Base-by-base conservation (phyloP, 53 echinoderm and acorn worm genomes). In the Temnopleurus reevesii region DNA sequence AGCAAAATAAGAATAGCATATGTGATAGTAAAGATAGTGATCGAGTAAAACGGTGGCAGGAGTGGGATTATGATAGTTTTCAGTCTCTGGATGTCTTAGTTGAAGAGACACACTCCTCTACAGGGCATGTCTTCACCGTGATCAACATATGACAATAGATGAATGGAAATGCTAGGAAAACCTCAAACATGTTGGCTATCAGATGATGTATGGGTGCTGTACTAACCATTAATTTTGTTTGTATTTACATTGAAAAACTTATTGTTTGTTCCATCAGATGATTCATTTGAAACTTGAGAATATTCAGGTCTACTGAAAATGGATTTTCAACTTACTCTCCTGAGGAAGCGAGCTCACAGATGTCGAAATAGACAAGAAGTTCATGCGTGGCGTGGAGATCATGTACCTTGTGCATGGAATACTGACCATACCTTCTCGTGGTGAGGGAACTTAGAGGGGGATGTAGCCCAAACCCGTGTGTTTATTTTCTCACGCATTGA, bases 271-370 rank as follows among this genome's bases (percentile, higher is more conserved):
- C n/a, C n/a, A n/a, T n/a, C n/a, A n/a, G n/a, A n/a, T n/a, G n/a
- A n/a, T n/a, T n/a, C n/a, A n/a, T n/a, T n/a, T n/a, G n/a, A n/a
- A n/a, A n/a, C n/a, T n/a, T n/a, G n/a, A n/a, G n/a, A n/a, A n/a
- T n/a, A n/a, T n/a, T n/a, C n/a, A n/a, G n/a, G n/a, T n/a, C n/a
- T n/a, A n/a, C n/a, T n/a, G n/a, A n/a, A n/a, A n/a, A n/a, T n/a
- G n/a, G n/a, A n/a, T n/a, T n/a, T n/a, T 56, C 4, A 23, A 96
- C 96, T 96, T 90, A 96, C 96, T 96, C 94, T 94, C 94, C 94
- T 47, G 93, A 94, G 1, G 95, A 94, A 4, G 95, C 94, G 7
- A 97, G 90, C 83, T 95, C 95, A 77, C 93, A 95, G 43, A 97
- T 94, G 35, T 97, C 98, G 77, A 97, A 94, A 90, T 93, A 97